Conservation (phyloP, 2,113 vertebrate genomes). For the Rhinoptilus africanus region DNA sequence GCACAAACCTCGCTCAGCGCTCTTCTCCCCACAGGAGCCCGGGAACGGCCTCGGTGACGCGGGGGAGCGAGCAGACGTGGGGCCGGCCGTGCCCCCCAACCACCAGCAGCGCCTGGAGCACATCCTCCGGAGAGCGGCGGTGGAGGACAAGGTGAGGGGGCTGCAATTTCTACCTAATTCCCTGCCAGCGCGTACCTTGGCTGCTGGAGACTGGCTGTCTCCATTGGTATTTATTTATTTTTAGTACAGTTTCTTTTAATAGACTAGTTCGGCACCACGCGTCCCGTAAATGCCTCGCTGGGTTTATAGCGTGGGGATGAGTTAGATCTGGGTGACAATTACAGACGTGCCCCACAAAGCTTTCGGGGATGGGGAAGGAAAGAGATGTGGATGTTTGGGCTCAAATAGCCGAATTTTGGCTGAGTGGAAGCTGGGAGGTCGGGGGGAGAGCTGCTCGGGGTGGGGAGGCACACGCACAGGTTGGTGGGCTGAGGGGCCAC, state of each 20-base stretch:
- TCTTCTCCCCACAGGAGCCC: not conserved
- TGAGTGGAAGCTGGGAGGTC: not conserved
- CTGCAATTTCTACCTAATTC: accelerated
- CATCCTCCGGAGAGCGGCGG: constrained; percentile 72
- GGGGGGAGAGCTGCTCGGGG: not conserved
- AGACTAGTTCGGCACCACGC: not conserved
- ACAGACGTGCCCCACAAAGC: accelerated
- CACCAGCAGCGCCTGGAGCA: constrained; percentile 85
- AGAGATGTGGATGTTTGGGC: not conserved
- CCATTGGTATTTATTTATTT: not conserved
- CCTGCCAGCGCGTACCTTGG: accelerated
- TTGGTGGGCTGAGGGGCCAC: not conserved
- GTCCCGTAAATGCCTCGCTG: accelerated
- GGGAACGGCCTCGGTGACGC: accelerated
- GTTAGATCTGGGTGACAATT: not conserved
- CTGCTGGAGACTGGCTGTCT: not conserved
- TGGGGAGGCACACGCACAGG: accelerated
- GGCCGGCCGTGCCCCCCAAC: not conserved
- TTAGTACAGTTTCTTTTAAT: not conserved
- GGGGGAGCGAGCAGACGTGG: accelerated
- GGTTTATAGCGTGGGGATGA: not conserved
- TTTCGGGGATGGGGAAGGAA: not conserved
- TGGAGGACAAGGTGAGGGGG: constrained; percentile 82
- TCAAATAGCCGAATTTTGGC: not conserved
- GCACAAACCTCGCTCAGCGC: accelerated